Base-by-base conservation (phyloP, 2,888 invertebrate genomes). In the Lasius fuliginosus region DNA sequence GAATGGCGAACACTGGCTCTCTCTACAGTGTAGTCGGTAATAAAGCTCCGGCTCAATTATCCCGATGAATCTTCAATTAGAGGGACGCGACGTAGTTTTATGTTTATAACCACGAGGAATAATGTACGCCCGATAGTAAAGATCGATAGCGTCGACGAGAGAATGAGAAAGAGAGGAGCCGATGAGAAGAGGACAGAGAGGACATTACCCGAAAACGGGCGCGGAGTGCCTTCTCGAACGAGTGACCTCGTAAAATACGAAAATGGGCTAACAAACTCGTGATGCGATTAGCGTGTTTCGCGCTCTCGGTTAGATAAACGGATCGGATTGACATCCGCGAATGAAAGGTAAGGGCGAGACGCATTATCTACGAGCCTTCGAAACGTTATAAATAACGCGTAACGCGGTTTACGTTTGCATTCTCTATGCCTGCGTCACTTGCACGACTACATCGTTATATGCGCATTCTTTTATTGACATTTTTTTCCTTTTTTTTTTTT, bases 31-130 rank as follows among this genome's bases (percentile, higher is more conserved):
- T 85, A 69, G 69, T 75, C 85, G 81, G 87, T 85, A 90, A 89
- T 90, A 91, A 93, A 91, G 87, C 88, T 76, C 1, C 71, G 77
- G 87, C 86, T 89, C 90, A 91, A 93, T 93, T 93, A 91, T 89
- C 89, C 86, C 90, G 91, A 93, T 91, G 92, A 93, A 93, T 93
- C 91, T 90, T 93, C 90, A 91, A 93, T 93, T 90, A 91, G 89
- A 87, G 87, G 81, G 86, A 83, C 74, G 53, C 53, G 88, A 53
- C 74, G 81, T 27, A 71, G 87, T 90, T 92, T 90, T 88, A 88
- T 88, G 89, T 90, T 89, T 85, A 90, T 85, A 86, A 88, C 87
- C 82, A 74, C 69, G 68, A 77, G 73, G 23, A 79, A 89, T 86
- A 86, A 89, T 83, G 87, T 81, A 73, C 65, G 65, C 46, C 76